Evolutionary conservation across 2,113 vertebrate species (phyloP).

Genomic region (Bungarus multicinctus): DNA sequence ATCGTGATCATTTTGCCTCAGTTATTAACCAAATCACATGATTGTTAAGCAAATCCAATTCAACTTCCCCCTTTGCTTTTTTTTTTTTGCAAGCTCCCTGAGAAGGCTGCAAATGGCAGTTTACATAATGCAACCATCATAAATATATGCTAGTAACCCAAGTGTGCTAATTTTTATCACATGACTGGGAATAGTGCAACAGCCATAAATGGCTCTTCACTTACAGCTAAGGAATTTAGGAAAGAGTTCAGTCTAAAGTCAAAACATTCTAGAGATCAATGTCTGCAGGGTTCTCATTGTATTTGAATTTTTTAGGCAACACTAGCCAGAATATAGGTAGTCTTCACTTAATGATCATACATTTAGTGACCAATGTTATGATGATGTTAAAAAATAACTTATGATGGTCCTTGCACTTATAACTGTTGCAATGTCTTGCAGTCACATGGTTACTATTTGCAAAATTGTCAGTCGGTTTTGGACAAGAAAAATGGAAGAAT

Average conservation of each 20-base stretch:
- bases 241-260: neutral
- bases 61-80: neutral
- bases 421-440: neutral
- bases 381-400: neutral
- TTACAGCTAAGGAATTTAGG: neutral
- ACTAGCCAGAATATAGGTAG: neutral
- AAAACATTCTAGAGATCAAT: neutral
- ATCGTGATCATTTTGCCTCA: neutral
- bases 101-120: neutral
- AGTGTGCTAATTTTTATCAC: too few relatives aligned
- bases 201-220: neutral
- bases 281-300: neutral
- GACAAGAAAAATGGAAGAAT: neutral
- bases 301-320: neutral
- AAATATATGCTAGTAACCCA: neutral
- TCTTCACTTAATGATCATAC: neutral
- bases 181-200: neutral
- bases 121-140: neutral
- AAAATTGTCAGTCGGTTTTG: neutral
- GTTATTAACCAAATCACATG: neutral
- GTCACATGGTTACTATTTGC: neutral
- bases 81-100: neutral
- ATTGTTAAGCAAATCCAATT: neutral
- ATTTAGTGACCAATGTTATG: neutral
- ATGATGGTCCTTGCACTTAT: neutral